These are phyloP conservation scores for Masnerella sp. DNA, from an alignment of 2,888 invertebrate genomes.

Conservation along the genomic window DNA sequence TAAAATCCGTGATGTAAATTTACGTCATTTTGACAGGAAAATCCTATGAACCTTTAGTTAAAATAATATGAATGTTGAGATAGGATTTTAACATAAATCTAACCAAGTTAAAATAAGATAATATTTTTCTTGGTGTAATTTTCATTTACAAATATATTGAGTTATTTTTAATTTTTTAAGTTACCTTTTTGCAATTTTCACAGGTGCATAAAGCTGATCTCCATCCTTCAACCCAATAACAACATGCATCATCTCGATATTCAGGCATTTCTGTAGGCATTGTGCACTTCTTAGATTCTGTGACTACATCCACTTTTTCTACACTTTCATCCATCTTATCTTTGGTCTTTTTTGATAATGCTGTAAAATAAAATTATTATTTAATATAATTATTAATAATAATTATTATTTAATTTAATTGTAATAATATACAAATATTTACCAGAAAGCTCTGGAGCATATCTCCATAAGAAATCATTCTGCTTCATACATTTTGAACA, in stretches of 20 bases:
- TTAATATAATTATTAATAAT: too few species aligned
- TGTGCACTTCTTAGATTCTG: constrained; percentile 64
- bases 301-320: constrained; percentile 36
- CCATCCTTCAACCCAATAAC: constrained; percentile 88
- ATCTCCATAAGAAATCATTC: constrained; percentile 86
- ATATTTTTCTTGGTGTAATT: too few species aligned
- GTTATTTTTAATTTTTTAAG: background rate
- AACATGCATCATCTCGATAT: constrained; percentile 79
- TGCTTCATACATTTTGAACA: constrained; percentile 88
- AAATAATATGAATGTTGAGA: too few species aligned
- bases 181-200: constrained; percentile 79
- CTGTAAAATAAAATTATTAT: constrained; percentile 1
- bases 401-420: background rate
- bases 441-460: constrained; percentile 78
- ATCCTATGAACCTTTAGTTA: too few species aligned
- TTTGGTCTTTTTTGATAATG: constrained; percentile 64
- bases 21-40: too few species aligned
- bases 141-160: background rate
- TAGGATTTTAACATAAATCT: too few species aligned
- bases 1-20: too few species aligned
- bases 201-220: constrained; percentile 87
- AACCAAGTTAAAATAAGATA: too few species aligned
- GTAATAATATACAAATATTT: constrained; percentile 26
- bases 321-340: constrained; percentile 66
- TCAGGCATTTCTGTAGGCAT: constrained; percentile 64